Evolutionary conservation across 2,888 invertebrate species (phyloP), one percentile per base, ranked within the genome.

Genomic region (Drosophila kuntzei): DNA sequence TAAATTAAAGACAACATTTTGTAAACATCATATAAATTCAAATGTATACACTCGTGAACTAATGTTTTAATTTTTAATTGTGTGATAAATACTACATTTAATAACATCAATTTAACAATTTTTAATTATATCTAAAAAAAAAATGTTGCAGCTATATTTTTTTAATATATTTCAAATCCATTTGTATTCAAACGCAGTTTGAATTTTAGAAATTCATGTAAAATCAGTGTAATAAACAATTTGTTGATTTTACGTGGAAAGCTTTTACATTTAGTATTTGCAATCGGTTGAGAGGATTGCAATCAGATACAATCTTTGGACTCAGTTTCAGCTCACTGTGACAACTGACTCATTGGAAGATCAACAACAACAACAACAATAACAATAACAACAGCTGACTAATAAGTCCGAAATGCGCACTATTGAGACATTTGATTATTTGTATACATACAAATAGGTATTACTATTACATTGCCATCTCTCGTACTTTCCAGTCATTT

Each of bases 401-500:
- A 59, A 59, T 59, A 34, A 36, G 29, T 39, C 14, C 27, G 29
- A 58, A 44, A 49, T 37, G 41, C 29, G 53, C 32, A 34, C 4
- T 39, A 16, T 43, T n/a, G 11, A 50, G 53, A 6, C 20, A 2
- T 6, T 44, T 18, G 20, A 32, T 50, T 50, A 12, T 39, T 50
- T 37, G 16, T 6, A 36, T 4, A 20, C 16, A 16, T 11, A n/a
- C 18, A 34, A 18, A 34, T 43, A 22, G 29, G 39, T 53, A 53
- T 46, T 60, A 20, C 6, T 49, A 36, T 37, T 37, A 47, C 51
- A 34, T 36, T 37, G 36, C 9, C 43, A 53, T 57, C 72, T 47
- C 34, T 39, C 25, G 18, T 27, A 53, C 32, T 20, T 71, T 58
- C 29, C 27, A 53, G 44, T 47, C 55, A 44, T 55, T 63, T 62